A percentile compares a stretch with the other conserved stretches of the same genome.
Evolutionary conservation across 2,888 invertebrate genomes (phyloP).

Genomic region (Glomeris marginata): DNA sequence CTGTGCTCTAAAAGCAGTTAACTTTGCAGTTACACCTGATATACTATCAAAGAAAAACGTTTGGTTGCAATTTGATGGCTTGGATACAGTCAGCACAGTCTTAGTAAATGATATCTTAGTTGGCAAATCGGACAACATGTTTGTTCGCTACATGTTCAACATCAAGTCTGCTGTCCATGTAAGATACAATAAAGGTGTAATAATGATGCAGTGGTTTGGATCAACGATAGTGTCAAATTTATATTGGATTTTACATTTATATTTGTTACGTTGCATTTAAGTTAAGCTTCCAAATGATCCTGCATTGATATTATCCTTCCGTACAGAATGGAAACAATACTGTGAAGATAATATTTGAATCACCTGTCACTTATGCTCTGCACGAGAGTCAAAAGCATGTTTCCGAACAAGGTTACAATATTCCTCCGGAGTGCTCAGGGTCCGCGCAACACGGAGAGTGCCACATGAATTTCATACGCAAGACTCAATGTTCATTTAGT

Average conservation of each 20-base stretch:
- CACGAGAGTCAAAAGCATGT: conserved; percentile 28
- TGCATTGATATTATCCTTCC: conserved; percentile 37
- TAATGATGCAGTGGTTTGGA: too few relatives aligned
- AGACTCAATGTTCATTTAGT: conserved; percentile 85
- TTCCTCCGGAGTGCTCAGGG: conserved; percentile 66
- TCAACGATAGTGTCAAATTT: too few relatives aligned
- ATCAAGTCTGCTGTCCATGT: conserved; percentile 36
- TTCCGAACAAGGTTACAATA: conserved; percentile 30
- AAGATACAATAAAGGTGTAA: conserved; percentile 2
- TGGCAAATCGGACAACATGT: conserved; percentile 66
- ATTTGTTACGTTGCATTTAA: background rate
- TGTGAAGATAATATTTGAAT: conserved; percentile 45
- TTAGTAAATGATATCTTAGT: conserved; percentile 48
- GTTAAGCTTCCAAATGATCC: too few relatives aligned
- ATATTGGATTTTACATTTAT: background rate
- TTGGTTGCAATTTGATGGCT: conserved; percentile 24
- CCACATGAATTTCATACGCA: conserved; percentile 76
- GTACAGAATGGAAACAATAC: conserved; percentile 38
- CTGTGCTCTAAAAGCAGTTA: background rate
- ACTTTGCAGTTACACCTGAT: conserved; percentile 18
- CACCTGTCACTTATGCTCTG: conserved; percentile 46
- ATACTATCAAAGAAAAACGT: conserved; percentile 18
- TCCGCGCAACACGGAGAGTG: conserved; percentile 69
- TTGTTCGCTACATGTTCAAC: conserved; percentile 56
- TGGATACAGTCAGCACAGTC: conserved; percentile 27